phyloP scores from a whole-genome alignment of 2,888 invertebrate genomes.

The Muschampia plurimacula region DNA sequence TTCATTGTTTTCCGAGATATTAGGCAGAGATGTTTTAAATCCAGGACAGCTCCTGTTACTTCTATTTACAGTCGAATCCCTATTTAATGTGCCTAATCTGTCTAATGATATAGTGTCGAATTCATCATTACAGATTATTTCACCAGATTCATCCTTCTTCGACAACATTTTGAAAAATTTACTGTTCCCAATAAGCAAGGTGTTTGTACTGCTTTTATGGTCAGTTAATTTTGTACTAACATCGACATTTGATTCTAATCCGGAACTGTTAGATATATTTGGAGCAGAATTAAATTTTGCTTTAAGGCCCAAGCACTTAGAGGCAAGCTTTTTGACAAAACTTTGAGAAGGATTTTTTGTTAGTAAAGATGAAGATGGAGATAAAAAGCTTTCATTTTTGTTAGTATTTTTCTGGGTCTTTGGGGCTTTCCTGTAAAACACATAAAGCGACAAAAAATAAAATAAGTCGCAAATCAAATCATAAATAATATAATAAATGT shows the following conservation, averaged over 20 bases:
- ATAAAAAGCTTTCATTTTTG: constrained; percentile 73
- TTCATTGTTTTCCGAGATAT: constrained; percentile 80
- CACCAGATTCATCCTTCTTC: constrained; percentile 79
- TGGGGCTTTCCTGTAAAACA: constrained; percentile 83
- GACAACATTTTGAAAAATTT: constrained; percentile 79
- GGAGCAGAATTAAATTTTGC: constrained; percentile 81
- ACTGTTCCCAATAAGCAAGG: constrained; percentile 77
- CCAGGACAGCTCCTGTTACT: constrained; percentile 81
- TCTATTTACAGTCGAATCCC: constrained; percentile 76
- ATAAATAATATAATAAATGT: constrained; percentile 53
- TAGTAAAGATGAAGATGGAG: constrained; percentile 77
- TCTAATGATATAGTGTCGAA: constrained; percentile 81
- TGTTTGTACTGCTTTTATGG: constrained; percentile 65
- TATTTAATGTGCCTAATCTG: constrained; percentile 73
- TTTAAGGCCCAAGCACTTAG: constrained; percentile 82
- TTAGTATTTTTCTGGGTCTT: constrained; percentile 81
- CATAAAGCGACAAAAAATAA: constrained; percentile 73
- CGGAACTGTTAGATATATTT: constrained; percentile 75
- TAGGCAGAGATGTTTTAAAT: constrained; percentile 78
- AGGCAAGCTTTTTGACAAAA: constrained; percentile 84
- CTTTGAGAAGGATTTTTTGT: constrained; percentile 77
- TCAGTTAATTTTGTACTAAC: constrained; percentile 65
- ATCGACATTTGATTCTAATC: constrained; percentile 68
- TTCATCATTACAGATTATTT: constrained; percentile 77
- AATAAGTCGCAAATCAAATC: constrained; percentile 43